Evolutionary conservation across 1,140 invertebrate species (phyloP), one percentile per base, ranked within the genome.

Genomic region (Lasaia peninsularis): DNA sequence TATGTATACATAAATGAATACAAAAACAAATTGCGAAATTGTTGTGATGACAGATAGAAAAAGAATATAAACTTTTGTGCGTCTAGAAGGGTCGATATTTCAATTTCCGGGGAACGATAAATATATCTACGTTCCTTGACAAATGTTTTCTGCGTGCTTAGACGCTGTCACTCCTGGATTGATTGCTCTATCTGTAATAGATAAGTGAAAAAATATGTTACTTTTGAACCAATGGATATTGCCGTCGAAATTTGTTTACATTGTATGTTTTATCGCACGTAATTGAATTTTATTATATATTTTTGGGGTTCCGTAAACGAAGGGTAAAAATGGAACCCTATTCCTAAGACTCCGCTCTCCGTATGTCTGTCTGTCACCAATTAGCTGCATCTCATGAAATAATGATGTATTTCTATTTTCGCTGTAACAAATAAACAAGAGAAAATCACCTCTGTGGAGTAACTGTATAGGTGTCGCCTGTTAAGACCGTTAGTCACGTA

Each of bases 51-150:
- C 24, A 28, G 24, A 28, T 7, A 28, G 24, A 2, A 28, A 28
- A 28, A 28, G 8, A 24, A 5, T 0, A 28, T 6, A 28, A 28
- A 44, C 40, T 20, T 20, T 44, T 44, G 40, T 44, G 40, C 11
- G 20, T 18, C 16, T 44, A 44, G 16, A 18, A 44, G 18, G 65
- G 61, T 63, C 64, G 55, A 77, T 73, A 79, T 73, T 80, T 73
- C 75, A 82, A 82, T 80, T 80, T 82, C 77, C 77, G 60, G 67
- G 67, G 73, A 73, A 64, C 71, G 74, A 79, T 79, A 78, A 78
- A 78, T 77, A 78, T 71, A 65, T 66, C 62, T 60, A 65, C 66
- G 64, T 55, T 70, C 65, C 65, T 75, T 77, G 70, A 76, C 67
- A 69, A 66, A 75, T 72, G 60, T 72, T 44, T 71, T 69, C 58